A percentile compares a stretch with the other conserved stretches of the same genome.
Conservation (phyloP, 2,888 invertebrate genomes). For the Diaperis boleti region DNA sequence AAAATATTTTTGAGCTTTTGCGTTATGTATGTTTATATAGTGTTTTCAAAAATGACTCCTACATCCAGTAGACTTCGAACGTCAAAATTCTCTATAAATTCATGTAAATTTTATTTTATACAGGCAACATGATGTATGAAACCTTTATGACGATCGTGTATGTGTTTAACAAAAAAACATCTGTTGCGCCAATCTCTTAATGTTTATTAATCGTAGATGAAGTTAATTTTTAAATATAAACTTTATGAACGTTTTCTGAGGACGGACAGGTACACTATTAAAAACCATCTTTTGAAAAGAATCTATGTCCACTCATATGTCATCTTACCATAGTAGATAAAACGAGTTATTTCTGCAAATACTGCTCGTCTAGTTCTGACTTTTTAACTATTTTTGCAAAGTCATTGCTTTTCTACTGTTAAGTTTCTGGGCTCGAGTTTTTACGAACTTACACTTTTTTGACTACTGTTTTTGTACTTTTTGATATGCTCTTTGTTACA, state of each 20-base stretch:
- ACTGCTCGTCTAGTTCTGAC: constrained; percentile 1
- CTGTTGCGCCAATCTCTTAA: constrained; percentile 32
- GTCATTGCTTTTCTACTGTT: neutral
- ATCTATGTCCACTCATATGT: neutral
- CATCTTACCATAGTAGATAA: constrained; percentile 6
- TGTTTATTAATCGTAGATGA: constrained; percentile 21
- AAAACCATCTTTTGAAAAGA: constrained; percentile 2
- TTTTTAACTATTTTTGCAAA: neutral
- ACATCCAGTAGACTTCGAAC: no score
- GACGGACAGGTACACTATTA: constrained; percentile 24
- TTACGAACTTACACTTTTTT: neutral
- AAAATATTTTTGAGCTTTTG: no score
- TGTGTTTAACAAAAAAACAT: no score
- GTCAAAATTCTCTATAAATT: no score
- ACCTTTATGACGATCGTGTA: no score
- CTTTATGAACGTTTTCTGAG: constrained; percentile 22
- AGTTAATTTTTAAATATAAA: constrained; percentile 19
- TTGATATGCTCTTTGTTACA: constrained; percentile 14
- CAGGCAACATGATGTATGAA: no score
- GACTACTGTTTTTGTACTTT: neutral
- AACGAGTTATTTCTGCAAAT: constrained; percentile 26
- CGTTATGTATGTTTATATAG: no score
- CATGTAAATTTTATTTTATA: no score
- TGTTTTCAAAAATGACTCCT: no score
- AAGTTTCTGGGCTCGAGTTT: neutral